Base-by-base conservation (phyloP, 2,797 vertebrate species). In the Gastrophryne carolinensis region DNA sequence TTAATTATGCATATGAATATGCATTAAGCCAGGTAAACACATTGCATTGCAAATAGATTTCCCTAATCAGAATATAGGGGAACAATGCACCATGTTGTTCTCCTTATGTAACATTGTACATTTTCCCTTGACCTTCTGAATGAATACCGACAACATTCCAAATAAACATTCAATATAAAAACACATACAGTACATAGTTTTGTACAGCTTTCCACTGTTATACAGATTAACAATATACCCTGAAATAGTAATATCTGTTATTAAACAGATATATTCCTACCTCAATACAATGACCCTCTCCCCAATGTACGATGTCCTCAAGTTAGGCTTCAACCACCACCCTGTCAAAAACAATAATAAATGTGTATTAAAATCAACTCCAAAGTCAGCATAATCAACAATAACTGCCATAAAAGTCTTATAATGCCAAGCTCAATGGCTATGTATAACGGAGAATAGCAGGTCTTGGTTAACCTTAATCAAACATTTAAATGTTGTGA, bases 211-310 rank as follows among this genome's bases (percentile, higher is more conserved):
- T 57, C 54, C 4, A 60, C 11, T 2, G 15, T 30, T 9, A 29
- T n/a, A n/a, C n/a, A n/a, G n/a, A n/a, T n/a, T n/a, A n/a, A n/a
- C 39, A 52, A 15, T 0, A 17, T 30, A 1, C 17, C 61, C 57
- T 15, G 6, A 60, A 75, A 75, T 35, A 15, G n/a, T 53, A 12
- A 72, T 78, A 72, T 72, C 75, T 78, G 75, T 72, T 78, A 65
- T 72, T 78, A 66, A 66, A 72, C 68, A 78, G 75, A 72, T 72
- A 66, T 66, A 41, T 9, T 39, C 67, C 75, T 72, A 78, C 75
- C 75, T 78, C 68, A 78, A 52, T 72, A 57, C 68, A 71, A 57
- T 66, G 23, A 26, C 35, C 58, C 13, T 41, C n/a, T 50, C 53
- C 35, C 60, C 50, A 77, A 49, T 49, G 23, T 56, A 41, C 60